Percentiles rank a stretch among this genome's conserved stretches.
phyloP scores from a whole-genome alignment of 2,113 vertebrate genomes.

The Zeus faber region DNA sequence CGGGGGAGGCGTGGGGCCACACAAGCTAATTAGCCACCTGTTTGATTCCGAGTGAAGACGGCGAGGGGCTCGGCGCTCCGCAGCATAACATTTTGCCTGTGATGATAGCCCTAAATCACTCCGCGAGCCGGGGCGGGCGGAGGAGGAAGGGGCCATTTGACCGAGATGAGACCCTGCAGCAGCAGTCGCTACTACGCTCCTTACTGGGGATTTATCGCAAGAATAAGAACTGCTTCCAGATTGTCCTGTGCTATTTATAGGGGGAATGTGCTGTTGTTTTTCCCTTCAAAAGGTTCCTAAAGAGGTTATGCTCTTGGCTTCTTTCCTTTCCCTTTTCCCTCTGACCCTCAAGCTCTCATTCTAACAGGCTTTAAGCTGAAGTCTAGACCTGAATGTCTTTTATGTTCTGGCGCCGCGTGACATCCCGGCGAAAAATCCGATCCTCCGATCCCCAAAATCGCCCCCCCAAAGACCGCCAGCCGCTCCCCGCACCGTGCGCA shows the following conservation, averaged over 20 bases:
- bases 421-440: constrained; percentile 42
- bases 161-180: constrained; percentile 2
- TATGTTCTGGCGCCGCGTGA: constrained; percentile 40
- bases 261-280: constrained; percentile 20
- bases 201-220: constrained; percentile 1
- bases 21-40: constrained; percentile 72
- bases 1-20: constrained; percentile 40
- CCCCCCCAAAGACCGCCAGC: no score
- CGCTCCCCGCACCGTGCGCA: no score
- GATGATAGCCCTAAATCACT: constrained; percentile 37
- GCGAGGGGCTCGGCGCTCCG: constrained; percentile 18
- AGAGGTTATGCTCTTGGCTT: constrained; percentile 25
- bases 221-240: constrained; percentile 27
- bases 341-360: constrained; percentile 15
- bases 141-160: no score
- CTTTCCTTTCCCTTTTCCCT: not conserved
- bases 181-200: constrained; percentile 17
- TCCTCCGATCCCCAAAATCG: constrained; percentile 44
- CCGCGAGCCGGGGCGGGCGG: constrained; percentile 1
- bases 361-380: constrained; percentile 45
- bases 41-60: constrained; percentile 49
- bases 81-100: constrained; percentile 19
- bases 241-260: constrained; percentile 45
- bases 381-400: constrained; percentile 34
- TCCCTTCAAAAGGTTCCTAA: constrained; percentile 35